Conservation (phyloP, 2,888 invertebrate genomes). For the Agrilus cyanescens region DNA sequence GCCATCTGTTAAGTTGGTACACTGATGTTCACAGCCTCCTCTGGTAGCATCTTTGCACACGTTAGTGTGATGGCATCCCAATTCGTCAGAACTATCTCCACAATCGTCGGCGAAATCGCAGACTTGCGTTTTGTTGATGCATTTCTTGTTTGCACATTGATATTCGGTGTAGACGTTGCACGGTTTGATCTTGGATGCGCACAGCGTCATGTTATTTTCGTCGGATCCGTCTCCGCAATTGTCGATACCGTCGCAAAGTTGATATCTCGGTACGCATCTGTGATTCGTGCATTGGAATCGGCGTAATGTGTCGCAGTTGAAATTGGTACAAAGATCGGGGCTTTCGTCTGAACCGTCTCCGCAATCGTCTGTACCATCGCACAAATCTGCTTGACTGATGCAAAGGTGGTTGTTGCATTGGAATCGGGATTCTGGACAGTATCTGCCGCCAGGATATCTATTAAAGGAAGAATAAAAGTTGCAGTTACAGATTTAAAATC, state of each 20-base stretch:
- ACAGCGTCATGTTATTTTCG: constrained; percentile 88
- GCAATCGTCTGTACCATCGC: constrained; percentile 89
- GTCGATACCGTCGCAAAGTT: constrained; percentile 82
- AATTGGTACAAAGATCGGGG: constrained; percentile 65
- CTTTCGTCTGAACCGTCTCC: constrained; percentile 86
- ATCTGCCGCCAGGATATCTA: constrained; percentile 50
- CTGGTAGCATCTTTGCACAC: constrained; percentile 43
- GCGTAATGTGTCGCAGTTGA: constrained; percentile 71
- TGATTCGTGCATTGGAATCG: constrained; percentile 86
- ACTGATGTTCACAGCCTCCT: constrained; percentile 89
- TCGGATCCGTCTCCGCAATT: constrained; percentile 93
- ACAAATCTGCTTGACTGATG: constrained; percentile 77
- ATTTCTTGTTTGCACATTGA: constrained; percentile 78
- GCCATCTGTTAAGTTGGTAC: constrained; percentile 68
- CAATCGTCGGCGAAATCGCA: constrained; percentile 89
- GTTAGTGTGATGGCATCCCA: constrained; percentile 69
- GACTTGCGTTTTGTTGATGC: constrained; percentile 64
- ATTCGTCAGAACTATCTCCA: constrained; percentile 80
- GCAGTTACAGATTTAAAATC: background rate
- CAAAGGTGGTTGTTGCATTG: constrained; percentile 89
- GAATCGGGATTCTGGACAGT: constrained; percentile 82
- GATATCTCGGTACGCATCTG: constrained; percentile 74
- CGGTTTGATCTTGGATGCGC: constrained; percentile 60
- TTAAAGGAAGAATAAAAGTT: background rate
- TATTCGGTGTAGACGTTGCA: constrained; percentile 72